Evolutionary conservation across 2,113 vertebrate genomes (phyloP), one percentile per base, ranked within the genome.

Genomic region (Pardalotus punctatus): DNA sequence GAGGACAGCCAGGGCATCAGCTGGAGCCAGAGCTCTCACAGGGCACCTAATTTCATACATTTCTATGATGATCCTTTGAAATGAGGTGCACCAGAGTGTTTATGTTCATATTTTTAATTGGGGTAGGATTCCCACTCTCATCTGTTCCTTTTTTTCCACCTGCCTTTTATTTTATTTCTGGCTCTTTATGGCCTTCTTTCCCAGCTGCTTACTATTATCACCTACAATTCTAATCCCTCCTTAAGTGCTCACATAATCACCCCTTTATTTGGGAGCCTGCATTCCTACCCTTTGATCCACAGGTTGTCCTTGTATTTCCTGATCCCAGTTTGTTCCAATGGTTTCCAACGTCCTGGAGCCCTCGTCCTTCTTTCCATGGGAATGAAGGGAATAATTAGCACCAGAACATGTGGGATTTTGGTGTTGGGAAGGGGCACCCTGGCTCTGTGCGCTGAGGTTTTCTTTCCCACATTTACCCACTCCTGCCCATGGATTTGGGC

Each of bases 161-260:
- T 88, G 81, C n/a, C 71, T 91, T 94, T 70, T 74, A 67, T 88
- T 89, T 93, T 43, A 60, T 81, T 88, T 70, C 42, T 45, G 70
- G 12, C 67, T 87, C 90, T 95, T 94, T 74, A 88, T 7, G 7
- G 81, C n/a, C 42, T 77, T 81, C 40, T 60, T 81, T 88, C 79
- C 71, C 93, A 89, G 94, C 92, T 96, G 96, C 93, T 94, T 35
- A 33, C 6, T 33, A 86, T 91, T 71, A 84, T 70, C 96, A 90
- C 90, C 90, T 84, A 56, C 2, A 1, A 33, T 50, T 61, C 81
- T 94, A 94, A 93, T 72, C 84, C 93, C 58, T 65, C 66, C 72
- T 93, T 81, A 64, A 95, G 60, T 93, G 77, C 81, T 90, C 90
- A 82, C 93, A 87, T 90, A 90, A 95, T 94, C 92, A 85, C 95